Evolutionary conservation across 2,797 vertebrate species (phyloP).

Genomic region (Hybognathus amarus): DNA sequence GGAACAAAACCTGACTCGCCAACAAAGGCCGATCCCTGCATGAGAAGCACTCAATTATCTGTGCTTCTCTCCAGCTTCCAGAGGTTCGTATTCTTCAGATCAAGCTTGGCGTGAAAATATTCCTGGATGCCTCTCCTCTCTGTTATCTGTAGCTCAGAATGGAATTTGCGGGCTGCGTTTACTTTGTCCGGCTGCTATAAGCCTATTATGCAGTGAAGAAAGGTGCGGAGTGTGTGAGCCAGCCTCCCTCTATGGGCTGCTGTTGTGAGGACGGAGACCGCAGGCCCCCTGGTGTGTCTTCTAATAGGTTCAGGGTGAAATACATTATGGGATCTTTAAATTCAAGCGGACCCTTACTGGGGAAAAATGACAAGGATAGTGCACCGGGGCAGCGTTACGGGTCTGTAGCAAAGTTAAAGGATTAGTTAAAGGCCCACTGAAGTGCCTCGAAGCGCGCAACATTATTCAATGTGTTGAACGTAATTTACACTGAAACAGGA

Average conservation of each 20-base stretch:
- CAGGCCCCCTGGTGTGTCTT: not conserved
- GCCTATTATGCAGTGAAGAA: conserved; percentile 70
- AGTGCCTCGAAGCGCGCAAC: too few relatives aligned
- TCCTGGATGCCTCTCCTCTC: conserved; percentile 58
- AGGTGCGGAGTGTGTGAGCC: conserved; percentile 65
- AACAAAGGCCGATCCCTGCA: conserved; percentile 40
- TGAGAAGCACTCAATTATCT: conserved; percentile 68
- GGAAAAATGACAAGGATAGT: not conserved
- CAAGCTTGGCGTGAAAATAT: conserved; percentile 73
- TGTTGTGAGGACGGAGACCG: not conserved
- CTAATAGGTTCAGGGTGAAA: not conserved
- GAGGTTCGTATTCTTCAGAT: conserved; percentile 57
- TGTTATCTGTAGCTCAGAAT: conserved; percentile 63
- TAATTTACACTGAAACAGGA: too few relatives aligned
- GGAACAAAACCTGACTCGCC: conserved; percentile 19
- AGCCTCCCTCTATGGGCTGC: not conserved
- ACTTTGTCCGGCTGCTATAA: conserved; percentile 68
- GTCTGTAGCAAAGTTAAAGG: not conserved
- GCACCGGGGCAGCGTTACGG: not conserved
- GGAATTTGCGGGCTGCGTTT: conserved; percentile 68
- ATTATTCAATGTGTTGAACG: too few relatives aligned
- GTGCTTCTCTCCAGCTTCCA: conserved; percentile 46
- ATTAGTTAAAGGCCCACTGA: too few relatives aligned
- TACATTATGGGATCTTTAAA: conserved; percentile 16
- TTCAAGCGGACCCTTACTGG: not conserved